A percentile compares a stretch with the other conserved stretches of the same genome.
Evolutionary conservation across 1,140 invertebrate genomes (phyloP).

Genomic region (Drosophila repletoides): DNA sequence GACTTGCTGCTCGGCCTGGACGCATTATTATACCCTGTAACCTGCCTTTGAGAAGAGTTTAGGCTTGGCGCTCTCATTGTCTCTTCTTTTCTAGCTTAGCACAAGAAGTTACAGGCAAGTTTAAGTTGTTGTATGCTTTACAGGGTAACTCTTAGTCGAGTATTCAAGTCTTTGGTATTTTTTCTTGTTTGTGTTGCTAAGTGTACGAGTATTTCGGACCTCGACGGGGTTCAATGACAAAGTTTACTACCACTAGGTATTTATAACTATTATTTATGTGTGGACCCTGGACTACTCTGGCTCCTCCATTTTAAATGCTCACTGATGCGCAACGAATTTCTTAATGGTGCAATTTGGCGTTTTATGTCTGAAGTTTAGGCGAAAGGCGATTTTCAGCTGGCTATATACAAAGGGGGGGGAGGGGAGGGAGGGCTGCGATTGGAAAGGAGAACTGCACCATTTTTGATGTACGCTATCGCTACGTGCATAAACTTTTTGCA

Average conservation of each 20-base stretch:
- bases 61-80: no score
- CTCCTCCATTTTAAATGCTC: conserved; percentile 76
- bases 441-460: conserved; percentile 21
- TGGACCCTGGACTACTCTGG: neutral
- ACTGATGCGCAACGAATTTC: conserved; percentile 82
- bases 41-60: no score
- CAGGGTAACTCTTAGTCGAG: neutral
- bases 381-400: conserved; percentile 57
- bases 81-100: neutral
- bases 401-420: neutral
- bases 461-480: conserved; percentile 69
- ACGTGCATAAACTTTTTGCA: conserved; percentile 79
- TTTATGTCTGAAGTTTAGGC: conserved; percentile 80
- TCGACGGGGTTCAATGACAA: conserved; percentile 70
- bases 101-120: no score
- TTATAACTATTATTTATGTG: conserved; percentile 79
- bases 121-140: neutral
- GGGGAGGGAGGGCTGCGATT: neutral
- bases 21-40: conserved; percentile 53
- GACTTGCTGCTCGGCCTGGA: conserved; percentile 29
- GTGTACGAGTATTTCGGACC: conserved; percentile 40
- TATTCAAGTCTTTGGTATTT: neutral
- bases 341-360: conserved; percentile 82
- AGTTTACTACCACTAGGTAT: conserved; percentile 80
- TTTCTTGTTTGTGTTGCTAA: conserved; percentile 54